Evolutionary conservation across 2,888 invertebrate genomes (phyloP), one percentile per base, ranked within the genome.

Genomic region (Pandemis cinnamomeana): DNA sequence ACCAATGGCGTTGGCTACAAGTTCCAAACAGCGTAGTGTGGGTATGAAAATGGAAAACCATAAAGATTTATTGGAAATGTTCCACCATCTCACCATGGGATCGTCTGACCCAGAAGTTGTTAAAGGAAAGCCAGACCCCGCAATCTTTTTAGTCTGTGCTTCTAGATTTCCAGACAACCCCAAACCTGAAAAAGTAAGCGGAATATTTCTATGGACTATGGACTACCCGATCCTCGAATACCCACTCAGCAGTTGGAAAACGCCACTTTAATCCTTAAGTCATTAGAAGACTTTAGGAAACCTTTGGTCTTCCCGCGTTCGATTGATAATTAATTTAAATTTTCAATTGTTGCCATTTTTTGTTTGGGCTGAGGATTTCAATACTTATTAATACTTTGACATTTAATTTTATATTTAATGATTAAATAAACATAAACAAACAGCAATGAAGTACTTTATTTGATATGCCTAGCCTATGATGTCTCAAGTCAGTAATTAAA

Each of bases 1-100:
- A 58, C 98, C 98, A 0, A 96, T 98, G 70, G 97, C 97, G 7
- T 92, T 99, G 75, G 98, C 98, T 2, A 98, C 98, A 0, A 98
- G 98, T 75, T 97, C 98, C 51, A 51, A 51, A 51, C 51, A 51
- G 10, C 44, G 2, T 44, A 7, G 51, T 20, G 20, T 20, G 0
- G 20, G 1, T 20, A 20, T 20, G 20, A 20, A 20, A 20, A 20
- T 20, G 20, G 20, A 20, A 51, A 51, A 51, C n/a, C 11, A 51
- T 51, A 20, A 20, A 20, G 7, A 8, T 44, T 7, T 7, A 44
- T 44, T 7, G 44, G 8, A 51, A 51, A 13, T 5, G 13, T 51
- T n/a, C 51, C 51, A 95, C 81, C 98, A 98, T 83, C 94, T 96
- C 60, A 98, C 98, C 0, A 96, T 96, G 82, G 97, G 97, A 0